phyloP scores from a whole-genome alignment of 2,888 invertebrate species.

The Salticus scenicus region DNA sequence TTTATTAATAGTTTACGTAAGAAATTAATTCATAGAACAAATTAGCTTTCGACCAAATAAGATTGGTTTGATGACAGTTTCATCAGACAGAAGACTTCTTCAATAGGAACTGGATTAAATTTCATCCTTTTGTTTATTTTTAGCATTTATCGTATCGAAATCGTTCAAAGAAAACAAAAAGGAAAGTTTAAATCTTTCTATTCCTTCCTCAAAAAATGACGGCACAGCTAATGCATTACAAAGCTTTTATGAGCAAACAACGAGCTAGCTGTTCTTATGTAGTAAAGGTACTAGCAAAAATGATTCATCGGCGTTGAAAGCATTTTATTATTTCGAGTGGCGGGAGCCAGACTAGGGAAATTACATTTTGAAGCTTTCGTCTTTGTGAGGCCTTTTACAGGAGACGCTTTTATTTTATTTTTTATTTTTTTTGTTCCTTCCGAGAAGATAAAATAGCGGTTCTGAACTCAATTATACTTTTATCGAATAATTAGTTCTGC shows the following conservation, averaged over 20 bases:
- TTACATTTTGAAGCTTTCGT: constrained; percentile 16
- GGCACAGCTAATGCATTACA: constrained; percentile 8
- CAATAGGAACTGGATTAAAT: no score
- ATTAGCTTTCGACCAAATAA: no score
- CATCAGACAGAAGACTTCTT: no score
- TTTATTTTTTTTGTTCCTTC: background rate
- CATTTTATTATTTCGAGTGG: constrained; percentile 28
- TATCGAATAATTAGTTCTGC: constrained; percentile 4
- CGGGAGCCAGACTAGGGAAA: constrained; percentile 13
- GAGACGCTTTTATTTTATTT: background rate
- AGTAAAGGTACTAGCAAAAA: constrained; percentile 24
- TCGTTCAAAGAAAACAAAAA: no score
- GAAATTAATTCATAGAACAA: no score
- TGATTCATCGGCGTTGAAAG: constrained; percentile 32
- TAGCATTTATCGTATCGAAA: no score
- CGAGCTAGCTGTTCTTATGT: constrained; percentile 6
- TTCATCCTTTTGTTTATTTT: no score
- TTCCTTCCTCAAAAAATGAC: background rate
- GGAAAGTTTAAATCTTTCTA: background rate
- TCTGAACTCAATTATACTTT: constrained; percentile 26
- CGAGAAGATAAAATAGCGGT: constrained; percentile 18
- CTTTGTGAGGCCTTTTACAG: constrained; percentile 15
- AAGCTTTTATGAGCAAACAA: constrained; percentile 17
- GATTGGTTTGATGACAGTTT: no score
- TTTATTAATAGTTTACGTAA: no score